Base-by-base conservation (phyloP, 2,113 vertebrate species). In the Charadrius vociferus region DNA sequence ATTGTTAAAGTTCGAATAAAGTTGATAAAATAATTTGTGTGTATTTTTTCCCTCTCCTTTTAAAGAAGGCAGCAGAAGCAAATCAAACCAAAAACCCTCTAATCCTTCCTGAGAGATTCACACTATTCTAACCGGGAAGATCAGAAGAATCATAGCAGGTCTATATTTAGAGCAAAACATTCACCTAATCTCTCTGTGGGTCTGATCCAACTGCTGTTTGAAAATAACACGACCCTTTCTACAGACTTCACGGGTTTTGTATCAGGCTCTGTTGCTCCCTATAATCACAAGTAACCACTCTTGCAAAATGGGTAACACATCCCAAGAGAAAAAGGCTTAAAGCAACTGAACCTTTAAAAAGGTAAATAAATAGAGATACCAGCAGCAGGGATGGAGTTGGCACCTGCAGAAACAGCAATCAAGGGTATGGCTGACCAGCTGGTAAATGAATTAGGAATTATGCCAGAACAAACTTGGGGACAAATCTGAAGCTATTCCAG, bases 401-500 rank as follows among this genome's bases (percentile, higher is more conserved):
- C 86, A 93, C 86, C 52, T 68, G 77, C 88, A 94, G 93, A 32
- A 97, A 75, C 53, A 87, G 70, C 83, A 85, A 65, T 93, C 77
- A 32, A 79, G 73, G 62, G 34, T 84, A 86, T 53, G 41, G 80
- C 88, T 95, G 94, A 96, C 93, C 95, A 96, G 83, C 86, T 94
- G 91, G 93, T 77, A 95, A 95, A 95, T 79, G 73, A 92, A 94
- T 89, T 88, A 68, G 94, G 89, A 96, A 85, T 82, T 68, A 45
- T 37, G 78, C 95, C 96, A 97, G 49, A 92, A 94, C 86, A 95
- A 97, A 97, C 94, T 65, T 32, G 9, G 88, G 92, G 90, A 86
- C 80, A 94, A 95, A 81, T 68, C 80, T 84, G 78, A 74, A 95
- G 72, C 75, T 71, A 61, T 30, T 94, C 45, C 77, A 79, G 68